phyloP scores from a whole-genome alignment of 2,113 vertebrate species.

The Seriola quinqueradiata region DNA sequence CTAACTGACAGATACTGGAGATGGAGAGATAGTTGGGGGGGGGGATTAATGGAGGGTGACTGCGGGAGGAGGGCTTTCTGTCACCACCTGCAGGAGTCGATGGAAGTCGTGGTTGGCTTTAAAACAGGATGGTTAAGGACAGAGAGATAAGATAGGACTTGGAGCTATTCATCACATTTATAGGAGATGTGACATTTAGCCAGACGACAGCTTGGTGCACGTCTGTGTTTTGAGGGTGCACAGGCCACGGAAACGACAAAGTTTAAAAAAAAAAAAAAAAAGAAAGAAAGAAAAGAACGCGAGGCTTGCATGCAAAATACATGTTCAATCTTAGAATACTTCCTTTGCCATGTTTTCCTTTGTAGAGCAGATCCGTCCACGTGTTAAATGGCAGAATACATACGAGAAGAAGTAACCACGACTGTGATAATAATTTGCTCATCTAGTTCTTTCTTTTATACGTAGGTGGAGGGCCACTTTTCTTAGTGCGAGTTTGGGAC shows the following conservation, averaged over 20 bases:
- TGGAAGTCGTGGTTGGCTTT: conserved; percentile 23
- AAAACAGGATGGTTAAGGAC: conserved; percentile 49
- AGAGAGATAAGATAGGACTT: conserved; percentile 62
- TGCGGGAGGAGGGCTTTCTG: conserved; percentile 53
- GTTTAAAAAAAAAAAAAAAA: background rate
- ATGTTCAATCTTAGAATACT: too few species aligned
- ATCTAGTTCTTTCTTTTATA: background rate
- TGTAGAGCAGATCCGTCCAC: background rate
- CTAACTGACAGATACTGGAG: conserved; percentile 56
- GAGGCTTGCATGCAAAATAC: background rate
- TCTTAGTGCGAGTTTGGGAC: background rate
- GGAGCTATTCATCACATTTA: conserved; percentile 61
- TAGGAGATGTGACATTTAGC: conserved; percentile 66
- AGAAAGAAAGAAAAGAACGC: background rate
- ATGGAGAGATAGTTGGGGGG: conserved; percentile 56
- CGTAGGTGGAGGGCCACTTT: background rate
- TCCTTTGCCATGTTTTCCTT: background rate
- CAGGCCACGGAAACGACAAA: background rate
- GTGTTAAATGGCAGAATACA: background rate
- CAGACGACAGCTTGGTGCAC: conserved; percentile 30
- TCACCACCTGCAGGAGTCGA: conserved; percentile 55
- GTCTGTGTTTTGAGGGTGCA: conserved; percentile 28
- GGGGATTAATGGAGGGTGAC: conserved; percentile 54
- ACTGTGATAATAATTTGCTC: background rate
- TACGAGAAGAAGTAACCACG: background rate